Percentiles rank a stretch among this genome's conserved stretches.
Evolutionary conservation across 1,140 invertebrate species (phyloP).

Genomic region (Caenorhabditis remanei): DNA sequence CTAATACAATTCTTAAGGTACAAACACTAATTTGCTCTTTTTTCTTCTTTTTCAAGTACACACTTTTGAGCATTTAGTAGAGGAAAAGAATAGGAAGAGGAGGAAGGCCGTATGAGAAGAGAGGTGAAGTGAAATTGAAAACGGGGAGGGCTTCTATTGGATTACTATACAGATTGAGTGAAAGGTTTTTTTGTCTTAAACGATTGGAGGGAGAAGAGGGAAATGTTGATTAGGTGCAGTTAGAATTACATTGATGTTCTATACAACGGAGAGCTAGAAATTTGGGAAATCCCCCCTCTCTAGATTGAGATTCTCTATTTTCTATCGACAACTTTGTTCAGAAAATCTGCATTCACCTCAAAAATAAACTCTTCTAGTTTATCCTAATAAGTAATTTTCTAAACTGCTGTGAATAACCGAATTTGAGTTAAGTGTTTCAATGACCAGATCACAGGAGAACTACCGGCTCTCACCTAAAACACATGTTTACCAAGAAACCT

Average conservation of each 20-base stretch:
- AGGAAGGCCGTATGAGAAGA: neutral
- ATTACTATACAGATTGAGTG: conserved; percentile 54
- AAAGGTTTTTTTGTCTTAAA: conserved; percentile 29
- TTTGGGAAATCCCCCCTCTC: neutral
- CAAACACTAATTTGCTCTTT: conserved; percentile 37
- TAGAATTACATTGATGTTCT: conserved; percentile 10
- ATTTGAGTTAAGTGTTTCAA: too few relatives aligned
- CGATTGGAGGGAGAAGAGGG: neutral
- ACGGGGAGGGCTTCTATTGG: conserved; percentile 27
- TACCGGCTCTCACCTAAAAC: too few relatives aligned
- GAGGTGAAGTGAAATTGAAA: conserved; percentile 54
- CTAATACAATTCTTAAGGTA: neutral
- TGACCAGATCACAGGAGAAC: too few relatives aligned
- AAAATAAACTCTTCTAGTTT: too few relatives aligned
- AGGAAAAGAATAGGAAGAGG: neutral
- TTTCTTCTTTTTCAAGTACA: neutral
- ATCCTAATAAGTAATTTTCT: too few relatives aligned
- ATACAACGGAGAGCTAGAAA: neutral
- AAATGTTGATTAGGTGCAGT: conserved; percentile 21
- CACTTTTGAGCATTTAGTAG: neutral
- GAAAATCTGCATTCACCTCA: too few relatives aligned
- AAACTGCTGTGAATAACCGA: too few relatives aligned
- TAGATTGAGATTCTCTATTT: neutral
- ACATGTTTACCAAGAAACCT: too few relatives aligned
- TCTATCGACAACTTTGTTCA: too few relatives aligned